phyloP scores from a whole-genome alignment of 1,140 invertebrate genomes.

The Coelopa frigida region DNA sequence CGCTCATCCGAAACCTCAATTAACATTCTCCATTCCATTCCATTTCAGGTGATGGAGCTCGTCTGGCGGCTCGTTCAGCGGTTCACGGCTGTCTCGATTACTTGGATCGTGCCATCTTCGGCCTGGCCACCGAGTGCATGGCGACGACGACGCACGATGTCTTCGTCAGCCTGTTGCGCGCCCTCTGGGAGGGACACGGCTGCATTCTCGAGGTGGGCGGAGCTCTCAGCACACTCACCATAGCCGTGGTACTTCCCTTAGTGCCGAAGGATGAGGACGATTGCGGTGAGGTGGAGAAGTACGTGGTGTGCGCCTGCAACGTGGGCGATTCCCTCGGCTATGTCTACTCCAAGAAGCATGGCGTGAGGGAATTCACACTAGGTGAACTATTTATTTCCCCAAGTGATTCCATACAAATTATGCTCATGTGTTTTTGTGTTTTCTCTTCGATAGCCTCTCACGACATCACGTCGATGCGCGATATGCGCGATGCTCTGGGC shows the following conservation, averaged over 20 bases:
- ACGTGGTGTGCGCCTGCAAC: constrained; percentile 82
- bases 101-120: constrained; percentile 70
- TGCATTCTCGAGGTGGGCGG: constrained; percentile 81
- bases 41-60: constrained; percentile 64
- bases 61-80: constrained; percentile 80
- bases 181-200: constrained; percentile 81
- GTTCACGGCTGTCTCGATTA: constrained; percentile 82
- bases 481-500: constrained; percentile 87
- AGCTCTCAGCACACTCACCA: constrained; percentile 78
- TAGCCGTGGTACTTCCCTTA: constrained; percentile 66
- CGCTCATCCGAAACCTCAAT: background rate
- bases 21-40: background rate
- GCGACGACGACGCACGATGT: constrained; percentile 53
- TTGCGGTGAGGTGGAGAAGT: constrained; percentile 46
- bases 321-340: constrained; percentile 87
- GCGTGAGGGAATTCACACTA: constrained; percentile 65
- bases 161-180: constrained; percentile 70
- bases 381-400: constrained; percentile 45
- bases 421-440: background rate
- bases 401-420: constrained; percentile 2
- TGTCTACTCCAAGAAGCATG: constrained; percentile 72
- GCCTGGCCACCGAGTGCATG: constrained; percentile 28
- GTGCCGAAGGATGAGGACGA: constrained; percentile 4
- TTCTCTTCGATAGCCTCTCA: constrained; percentile 63
- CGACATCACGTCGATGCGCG: constrained; percentile 78